A percentile compares a stretch with the other conserved stretches of the same genome.
Conservation (phyloP, 2,113 vertebrate species). For the Cinclus mexicanus region DNA sequence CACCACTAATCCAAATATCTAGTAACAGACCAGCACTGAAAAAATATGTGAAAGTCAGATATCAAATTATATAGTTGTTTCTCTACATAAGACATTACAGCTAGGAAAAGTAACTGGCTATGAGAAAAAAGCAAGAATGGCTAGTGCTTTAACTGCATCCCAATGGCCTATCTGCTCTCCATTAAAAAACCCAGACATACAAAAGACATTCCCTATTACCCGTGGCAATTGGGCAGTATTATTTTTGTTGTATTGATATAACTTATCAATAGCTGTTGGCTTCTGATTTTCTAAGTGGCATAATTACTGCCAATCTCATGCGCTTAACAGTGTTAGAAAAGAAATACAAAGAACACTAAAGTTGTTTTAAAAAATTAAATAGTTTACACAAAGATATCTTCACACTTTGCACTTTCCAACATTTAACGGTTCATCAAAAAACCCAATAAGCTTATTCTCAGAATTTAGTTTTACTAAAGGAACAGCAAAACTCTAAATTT, state of each 20-base stretch:
- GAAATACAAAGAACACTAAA: background rate
- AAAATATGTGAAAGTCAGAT: background rate
- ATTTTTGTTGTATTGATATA: background rate
- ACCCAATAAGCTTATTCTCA: background rate
- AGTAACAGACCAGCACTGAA: background rate
- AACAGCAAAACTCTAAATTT: background rate
- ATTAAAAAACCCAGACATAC: background rate
- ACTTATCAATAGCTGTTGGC: background rate
- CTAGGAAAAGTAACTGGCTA: background rate
- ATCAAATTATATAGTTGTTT: conserved; percentile 21
- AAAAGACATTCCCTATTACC: background rate
- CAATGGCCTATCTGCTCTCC: background rate
- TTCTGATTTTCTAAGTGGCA: background rate
- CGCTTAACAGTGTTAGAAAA: background rate
- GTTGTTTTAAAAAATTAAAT: background rate
- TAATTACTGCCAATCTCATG: background rate
- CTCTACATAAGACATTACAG: conserved; percentile 61
- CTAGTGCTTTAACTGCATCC: background rate
- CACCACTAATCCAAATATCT: background rate
- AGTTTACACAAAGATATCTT: conserved; percentile 77
- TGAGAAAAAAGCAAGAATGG: background rate
- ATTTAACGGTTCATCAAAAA: background rate
- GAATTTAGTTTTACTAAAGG: background rate
- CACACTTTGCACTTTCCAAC: conserved; percentile 64
- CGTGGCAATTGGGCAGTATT: background rate